A percentile compares a stretch with the other conserved stretches of the same genome.
These are phyloP conservation scores for Sipha flava DNA, from an alignment of 1,140 invertebrate species.

Conservation along the genomic window DNA sequence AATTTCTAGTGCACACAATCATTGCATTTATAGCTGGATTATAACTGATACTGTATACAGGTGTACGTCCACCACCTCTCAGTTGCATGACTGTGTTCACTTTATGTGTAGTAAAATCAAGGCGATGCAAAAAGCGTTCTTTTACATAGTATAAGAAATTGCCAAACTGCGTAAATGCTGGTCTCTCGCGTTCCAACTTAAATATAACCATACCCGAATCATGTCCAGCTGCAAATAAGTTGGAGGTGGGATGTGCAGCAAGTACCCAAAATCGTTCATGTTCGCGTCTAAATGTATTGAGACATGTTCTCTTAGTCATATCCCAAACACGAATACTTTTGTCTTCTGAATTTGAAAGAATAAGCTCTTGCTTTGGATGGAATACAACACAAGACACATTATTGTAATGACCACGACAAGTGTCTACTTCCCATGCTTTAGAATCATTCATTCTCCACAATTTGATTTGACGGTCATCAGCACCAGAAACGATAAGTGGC, in stretches of 20 bases:
- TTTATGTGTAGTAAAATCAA: constrained; percentile 89
- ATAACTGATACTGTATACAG: constrained; percentile 77
- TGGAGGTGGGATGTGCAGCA: constrained; percentile 76
- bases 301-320: constrained; percentile 92
- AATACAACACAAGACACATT: constrained; percentile 98
- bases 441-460: constrained; percentile 98
- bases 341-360: constrained; percentile 96
- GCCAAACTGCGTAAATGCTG: constrained; percentile 87
- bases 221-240: constrained; percentile 87
- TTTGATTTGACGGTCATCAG: constrained; percentile 95
- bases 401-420: constrained; percentile 97
- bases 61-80: constrained; percentile 50
- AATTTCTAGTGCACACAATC: constrained; percentile 66
- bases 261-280: constrained; percentile 86
- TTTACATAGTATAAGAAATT: constrained; percentile 96
- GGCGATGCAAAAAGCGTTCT: constrained; percentile 77
- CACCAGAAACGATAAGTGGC: constrained; percentile 92
- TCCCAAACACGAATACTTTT: constrained; percentile 98
- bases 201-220: constrained; percentile 84
- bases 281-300: constrained; percentile 91
- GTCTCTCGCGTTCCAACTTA: constrained; percentile 87
- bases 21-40: constrained; percentile 92
- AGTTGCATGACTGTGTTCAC: constrained; percentile 89
- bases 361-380: constrained; percentile 93
- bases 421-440: constrained; percentile 99